These are phyloP conservation scores for Trichonephila inaurata DNA, from an alignment of 1,140 invertebrate genomes.

Conservation along the genomic window DNA sequence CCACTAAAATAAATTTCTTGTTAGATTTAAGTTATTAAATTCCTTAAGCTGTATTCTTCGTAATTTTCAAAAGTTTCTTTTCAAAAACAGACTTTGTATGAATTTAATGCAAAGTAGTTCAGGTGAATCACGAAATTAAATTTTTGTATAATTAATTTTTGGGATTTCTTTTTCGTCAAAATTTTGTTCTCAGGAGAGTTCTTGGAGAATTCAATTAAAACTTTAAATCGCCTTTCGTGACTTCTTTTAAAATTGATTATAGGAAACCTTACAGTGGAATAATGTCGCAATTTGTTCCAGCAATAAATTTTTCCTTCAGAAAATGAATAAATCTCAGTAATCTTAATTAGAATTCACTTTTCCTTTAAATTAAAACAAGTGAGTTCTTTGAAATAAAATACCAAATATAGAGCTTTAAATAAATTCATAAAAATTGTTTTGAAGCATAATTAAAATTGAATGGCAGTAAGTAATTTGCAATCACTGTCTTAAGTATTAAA, in stretches of 20 bases:
- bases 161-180: neutral
- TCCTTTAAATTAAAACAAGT: neutral
- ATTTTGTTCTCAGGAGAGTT: neutral
- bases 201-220: neutral
- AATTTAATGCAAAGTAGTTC: neutral
- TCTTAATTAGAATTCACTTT: neutral
- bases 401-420: no score
- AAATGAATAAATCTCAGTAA: neutral
- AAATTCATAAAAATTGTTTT: no score
- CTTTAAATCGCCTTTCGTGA: neutral
- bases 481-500: no score
- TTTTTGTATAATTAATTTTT: slow-evolving; percentile 7
- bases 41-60: no score
- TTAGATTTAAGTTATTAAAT: no score
- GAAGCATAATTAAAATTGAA: no score
- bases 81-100: neutral
- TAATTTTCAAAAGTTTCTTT: neutral
- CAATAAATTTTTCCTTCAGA: neutral
- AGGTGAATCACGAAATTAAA: neutral
- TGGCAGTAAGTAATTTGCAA: no score
- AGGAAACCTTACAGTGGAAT: neutral
- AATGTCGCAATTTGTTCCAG: neutral
- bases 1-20: no score
- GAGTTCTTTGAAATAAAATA: no score
- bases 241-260: neutral